These are phyloP conservation scores for Drosophila koepferae DNA, from an alignment of 2,888 invertebrate genomes.

Conservation along the genomic window DNA sequence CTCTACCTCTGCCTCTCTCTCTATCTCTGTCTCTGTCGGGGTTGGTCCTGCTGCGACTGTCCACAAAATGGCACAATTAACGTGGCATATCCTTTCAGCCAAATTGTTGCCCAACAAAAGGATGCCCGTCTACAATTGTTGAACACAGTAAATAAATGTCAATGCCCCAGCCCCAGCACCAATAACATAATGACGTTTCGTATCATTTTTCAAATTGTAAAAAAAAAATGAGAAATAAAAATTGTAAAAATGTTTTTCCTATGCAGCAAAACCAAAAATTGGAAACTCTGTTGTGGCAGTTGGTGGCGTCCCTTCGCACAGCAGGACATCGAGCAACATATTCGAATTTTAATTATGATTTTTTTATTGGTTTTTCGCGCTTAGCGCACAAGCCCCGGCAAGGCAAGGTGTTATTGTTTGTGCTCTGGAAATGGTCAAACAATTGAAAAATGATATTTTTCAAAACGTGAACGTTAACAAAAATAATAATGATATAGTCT, in stretches of 20 bases:
- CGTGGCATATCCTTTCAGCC: slow-evolving; percentile 79
- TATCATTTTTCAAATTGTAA: slow-evolving; percentile 81
- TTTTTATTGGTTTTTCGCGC: slow-evolving; percentile 74
- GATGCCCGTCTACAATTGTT: slow-evolving; percentile 76
- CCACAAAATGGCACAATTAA: slow-evolving; percentile 81
- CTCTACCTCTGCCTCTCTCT: slow-evolving; percentile 49
- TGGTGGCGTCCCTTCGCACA: slow-evolving; percentile 75
- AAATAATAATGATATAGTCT: slow-evolving; percentile 29
- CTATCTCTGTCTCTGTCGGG: neutral
- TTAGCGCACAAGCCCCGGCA: slow-evolving; percentile 32
- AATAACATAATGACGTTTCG: slow-evolving; percentile 82
- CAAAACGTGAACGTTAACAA: slow-evolving; percentile 36
- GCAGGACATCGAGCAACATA: slow-evolving; percentile 76
- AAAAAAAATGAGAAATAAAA: slow-evolving; percentile 43
- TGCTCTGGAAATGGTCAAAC: slow-evolving; percentile 65
- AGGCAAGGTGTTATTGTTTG: slow-evolving; percentile 51
- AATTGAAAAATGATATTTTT: slow-evolving; percentile 76
- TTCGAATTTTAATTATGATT: slow-evolving; percentile 83
- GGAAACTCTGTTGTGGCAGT: slow-evolving; percentile 79
- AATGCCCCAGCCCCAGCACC: slow-evolving; percentile 51
- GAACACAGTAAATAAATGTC: slow-evolving; percentile 81
- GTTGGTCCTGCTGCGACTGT: slow-evolving; percentile 72
- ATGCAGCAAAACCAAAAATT: slow-evolving; percentile 67
- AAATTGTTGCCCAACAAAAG: slow-evolving; percentile 80
- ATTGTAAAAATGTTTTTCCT: slow-evolving; percentile 46